Base-by-base conservation (phyloP, 2,797 vertebrate genomes). In the Champsocephalus gunnari region DNA sequence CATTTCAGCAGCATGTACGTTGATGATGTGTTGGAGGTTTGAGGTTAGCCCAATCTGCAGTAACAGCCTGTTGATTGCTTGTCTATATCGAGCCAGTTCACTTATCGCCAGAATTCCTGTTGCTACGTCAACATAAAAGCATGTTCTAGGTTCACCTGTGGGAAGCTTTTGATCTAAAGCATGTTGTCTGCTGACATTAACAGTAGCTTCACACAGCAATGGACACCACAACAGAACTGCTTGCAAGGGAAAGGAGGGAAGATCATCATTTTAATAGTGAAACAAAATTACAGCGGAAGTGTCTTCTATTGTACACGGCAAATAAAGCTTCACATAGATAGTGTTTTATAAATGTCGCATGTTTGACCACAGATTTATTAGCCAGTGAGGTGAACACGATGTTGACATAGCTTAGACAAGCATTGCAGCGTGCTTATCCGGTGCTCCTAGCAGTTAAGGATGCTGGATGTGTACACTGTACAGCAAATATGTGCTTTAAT, bases 1-100 rank as follows among this genome's bases (percentile, higher is more conserved):
- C 6, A 34, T 61, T 41, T 61, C 0, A 14, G 19, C 13, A n/a
- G n/a, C 57, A 57, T 7, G 17, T 72, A 66, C 68, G 75, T 77
- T 72, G 59, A 84, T 64, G 56, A 66, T 56, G 60, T 78, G 59
- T 51, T 79, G 59, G 62, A 75, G 71, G 73, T 80, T 83, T 77
- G 71, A 69, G 66, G 69, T 86, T 72, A 56, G 21, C 53, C 69
- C 19, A 59, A 62, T 68, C 45, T 21, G 17, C 43, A 72, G 10
- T 44, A 17, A 70, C 11, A 0, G 2, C 34, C 24, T 66, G 28
- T 56, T 69, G 19, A 51, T 64, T 65, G 7, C 58, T 69, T 65
- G 43, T 56, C 16, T 62, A 72, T 48, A 47, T 61, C 43, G 12
- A 69, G 70, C 11, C 47, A 44, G 7, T 66, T 77, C 11, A 69